These are phyloP conservation scores for Limosa lapponica DNA, from an alignment of 2,797 vertebrate genomes.

Conservation along the genomic window DNA sequence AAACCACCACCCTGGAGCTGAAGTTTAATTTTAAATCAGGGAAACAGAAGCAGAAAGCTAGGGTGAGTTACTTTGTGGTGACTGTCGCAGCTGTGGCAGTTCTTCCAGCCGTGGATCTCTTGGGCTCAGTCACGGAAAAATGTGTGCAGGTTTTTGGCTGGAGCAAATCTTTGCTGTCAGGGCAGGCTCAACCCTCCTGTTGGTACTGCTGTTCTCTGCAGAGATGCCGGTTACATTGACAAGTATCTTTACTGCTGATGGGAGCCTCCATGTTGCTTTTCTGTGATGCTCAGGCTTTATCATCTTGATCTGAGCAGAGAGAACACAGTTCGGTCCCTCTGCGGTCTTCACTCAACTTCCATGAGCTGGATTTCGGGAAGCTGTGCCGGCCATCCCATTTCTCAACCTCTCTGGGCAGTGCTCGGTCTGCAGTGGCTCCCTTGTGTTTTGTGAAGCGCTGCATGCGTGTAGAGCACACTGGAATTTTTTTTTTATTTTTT, in stretches of 20 bases:
- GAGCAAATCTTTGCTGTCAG: background rate
- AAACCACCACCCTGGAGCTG: background rate
- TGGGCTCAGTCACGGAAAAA: background rate
- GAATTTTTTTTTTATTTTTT: background rate
- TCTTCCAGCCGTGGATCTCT: accelerated
- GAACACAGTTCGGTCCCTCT: background rate
- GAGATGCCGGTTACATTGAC: background rate
- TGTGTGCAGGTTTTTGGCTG: accelerated
- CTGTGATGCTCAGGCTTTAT: accelerated
- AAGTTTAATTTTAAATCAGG: background rate
- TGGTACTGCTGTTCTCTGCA: background rate
- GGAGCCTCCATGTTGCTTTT: background rate
- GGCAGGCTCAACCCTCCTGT: background rate
- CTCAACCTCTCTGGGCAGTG: background rate
- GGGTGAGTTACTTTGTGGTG: background rate
- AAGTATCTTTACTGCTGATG: background rate
- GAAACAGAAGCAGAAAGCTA: background rate
- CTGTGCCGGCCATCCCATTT: accelerated
- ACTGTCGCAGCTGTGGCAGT: background rate
- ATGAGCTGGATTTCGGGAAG: background rate
- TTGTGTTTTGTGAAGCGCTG: background rate
- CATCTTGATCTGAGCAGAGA: background rate
- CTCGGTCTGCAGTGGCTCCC: background rate
- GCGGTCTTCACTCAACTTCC: accelerated
- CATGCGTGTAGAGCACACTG: background rate